Evolutionary conservation across 2,888 invertebrate genomes (phyloP).

Genomic region (Drosophila melanosoma): DNA sequence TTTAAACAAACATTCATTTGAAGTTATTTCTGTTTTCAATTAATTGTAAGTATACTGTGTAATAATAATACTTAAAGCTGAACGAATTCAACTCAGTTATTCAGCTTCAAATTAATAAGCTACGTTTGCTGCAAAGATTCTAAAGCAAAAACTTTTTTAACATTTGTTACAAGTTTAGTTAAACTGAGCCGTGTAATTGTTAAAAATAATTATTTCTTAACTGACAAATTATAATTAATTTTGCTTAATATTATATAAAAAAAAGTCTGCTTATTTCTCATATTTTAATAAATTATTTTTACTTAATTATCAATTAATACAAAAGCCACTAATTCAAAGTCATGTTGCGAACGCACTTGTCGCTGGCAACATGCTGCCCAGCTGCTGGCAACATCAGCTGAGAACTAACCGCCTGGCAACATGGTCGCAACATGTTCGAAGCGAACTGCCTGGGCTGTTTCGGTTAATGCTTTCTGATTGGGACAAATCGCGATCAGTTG

Average conservation of each 20-base stretch:
- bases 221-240: neutral
- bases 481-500: constrained; percentile 73
- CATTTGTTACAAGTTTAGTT: neutral
- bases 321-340: neutral
- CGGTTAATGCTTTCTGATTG: constrained; percentile 48
- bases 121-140: neutral
- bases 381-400: constrained; percentile 22
- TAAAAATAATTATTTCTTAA: neutral
- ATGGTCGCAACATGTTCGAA: constrained; percentile 62
- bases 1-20: neutral
- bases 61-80: neutral
- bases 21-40: neutral
- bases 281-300: neutral
- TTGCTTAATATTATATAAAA: neutral
- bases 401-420: constrained; percentile 25
- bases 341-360: constrained; percentile 48
- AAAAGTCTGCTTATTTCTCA: neutral
- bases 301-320: neutral
- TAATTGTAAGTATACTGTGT: neutral
- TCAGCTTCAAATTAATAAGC: neutral
- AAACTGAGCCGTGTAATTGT: neutral
- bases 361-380: constrained; percentile 45
- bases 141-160: neutral
- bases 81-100: neutral
- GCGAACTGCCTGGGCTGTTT: constrained; percentile 30